Base-by-base conservation (phyloP, 2,113 vertebrate species). In the Azemiops feae region DNA sequence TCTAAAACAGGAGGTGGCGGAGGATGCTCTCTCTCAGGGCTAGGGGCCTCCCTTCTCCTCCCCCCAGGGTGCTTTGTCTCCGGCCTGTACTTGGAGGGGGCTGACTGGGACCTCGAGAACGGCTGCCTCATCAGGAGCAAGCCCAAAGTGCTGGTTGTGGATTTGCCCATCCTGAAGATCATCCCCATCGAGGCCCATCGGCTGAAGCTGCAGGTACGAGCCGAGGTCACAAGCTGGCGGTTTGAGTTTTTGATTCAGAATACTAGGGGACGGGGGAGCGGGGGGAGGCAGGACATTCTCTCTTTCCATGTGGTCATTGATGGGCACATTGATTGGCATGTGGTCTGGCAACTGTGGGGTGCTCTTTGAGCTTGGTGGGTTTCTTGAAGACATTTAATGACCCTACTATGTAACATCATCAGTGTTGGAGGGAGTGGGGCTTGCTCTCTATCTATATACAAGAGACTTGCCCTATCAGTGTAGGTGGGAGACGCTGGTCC, bases 41-140 rank as follows among this genome's bases (percentile, higher is more conserved):
- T 2, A 14, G 0, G 1, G 0, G 12, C 90, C 74, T 23, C 81
- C 89, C 81, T 93, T 81, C 9, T n/a, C 0, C 7, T 27, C 87
- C 1, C 2, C 96, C 3, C 96, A 99, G 99, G 99, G 2, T 99
- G 98, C 96, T 99, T 98, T 58, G 97, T 99, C 45, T 98, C 98
- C 0, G 99, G 99, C 0, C 96, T 99, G 87, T 99, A 98, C 91
- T 97, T 99, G 94, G 99, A 99, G 94, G 99, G 99, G 3, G 99
- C 99, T 0, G 98, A 98, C 97, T 99, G 99, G 99, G 99, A 99
- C 92, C 47, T 27, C 0, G 98, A 98, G 45, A 94, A 92, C 0
- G 64, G 98, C 88, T 99, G 99, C 93, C 97, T 99, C 0, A 86
- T 96, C 92, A 98, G 91, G 91, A 99, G 99, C 95, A 98, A 98